phyloP scores from a whole-genome alignment of 2,888 invertebrate species.

The Pemphredon lugubris region DNA sequence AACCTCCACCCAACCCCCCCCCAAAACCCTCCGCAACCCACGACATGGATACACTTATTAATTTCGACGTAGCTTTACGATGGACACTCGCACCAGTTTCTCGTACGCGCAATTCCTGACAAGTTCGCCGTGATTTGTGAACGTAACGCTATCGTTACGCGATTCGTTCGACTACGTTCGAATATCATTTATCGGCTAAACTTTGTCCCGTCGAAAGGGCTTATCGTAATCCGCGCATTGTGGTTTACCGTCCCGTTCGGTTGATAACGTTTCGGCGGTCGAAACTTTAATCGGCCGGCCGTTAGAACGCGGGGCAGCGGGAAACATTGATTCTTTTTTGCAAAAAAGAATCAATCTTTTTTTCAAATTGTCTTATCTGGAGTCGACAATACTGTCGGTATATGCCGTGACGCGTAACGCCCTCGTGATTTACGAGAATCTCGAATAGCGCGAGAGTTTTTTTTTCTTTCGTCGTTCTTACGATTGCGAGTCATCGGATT shows the following conservation, averaged over 20 bases:
- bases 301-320: conserved; percentile 7
- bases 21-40: neutral
- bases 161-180: neutral
- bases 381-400: no score
- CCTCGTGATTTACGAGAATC: no score
- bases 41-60: no score
- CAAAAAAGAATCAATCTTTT: conserved; percentile 4
- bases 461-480: no score
- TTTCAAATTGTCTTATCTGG: no score
- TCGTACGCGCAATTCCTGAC: no score
- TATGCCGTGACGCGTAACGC: no score
- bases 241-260: conserved; percentile 17
- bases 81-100: no score
- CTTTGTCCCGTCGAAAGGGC: conserved; percentile 29
- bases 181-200: conserved; percentile 44
- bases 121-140: no score
- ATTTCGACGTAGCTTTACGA: no score
- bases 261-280: conserved; percentile 19
- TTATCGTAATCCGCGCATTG: conserved; percentile 42
- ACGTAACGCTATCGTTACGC: neutral
- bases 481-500: no score
- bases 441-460: no score
- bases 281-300: conserved; percentile 20
- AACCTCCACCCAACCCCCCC: conserved; percentile 48
- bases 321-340: conserved; percentile 28